phyloP scores from a whole-genome alignment of 2,888 invertebrate genomes.

The Tiliacea citrago region DNA sequence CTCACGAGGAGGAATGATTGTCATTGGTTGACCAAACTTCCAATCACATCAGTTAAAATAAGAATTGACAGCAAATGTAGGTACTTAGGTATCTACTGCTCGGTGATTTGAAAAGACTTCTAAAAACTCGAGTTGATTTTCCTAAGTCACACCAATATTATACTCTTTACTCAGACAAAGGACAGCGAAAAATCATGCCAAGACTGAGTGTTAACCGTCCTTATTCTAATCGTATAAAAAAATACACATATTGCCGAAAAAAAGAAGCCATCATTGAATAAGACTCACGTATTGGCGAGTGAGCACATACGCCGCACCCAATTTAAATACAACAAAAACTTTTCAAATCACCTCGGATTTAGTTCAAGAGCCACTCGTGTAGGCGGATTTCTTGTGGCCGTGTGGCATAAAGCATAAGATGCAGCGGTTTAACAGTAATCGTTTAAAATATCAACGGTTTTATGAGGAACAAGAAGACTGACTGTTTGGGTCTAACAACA shows the following conservation, averaged over 20 bases:
- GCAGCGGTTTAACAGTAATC: conserved; percentile 24
- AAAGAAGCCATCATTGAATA: conserved; percentile 44
- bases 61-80: neutral
- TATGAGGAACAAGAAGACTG: neutral
- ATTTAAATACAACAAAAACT: conserved; percentile 88
- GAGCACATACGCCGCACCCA: conserved; percentile 81
- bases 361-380: conserved; percentile 85
- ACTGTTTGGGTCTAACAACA: neutral
- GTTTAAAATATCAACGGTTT: neutral
- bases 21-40: neutral
- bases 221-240: conserved; percentile 27
- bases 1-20: neutral
- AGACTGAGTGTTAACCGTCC: neutral
- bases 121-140: neutral
- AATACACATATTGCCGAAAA: conserved; percentile 17
- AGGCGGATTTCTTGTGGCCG: conserved; percentile 83
- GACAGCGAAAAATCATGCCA: neutral
- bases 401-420: conserved; percentile 65
- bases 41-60: neutral
- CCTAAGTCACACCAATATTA: neutral
- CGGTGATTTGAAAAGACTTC: neutral
- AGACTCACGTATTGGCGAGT: conserved; percentile 60
- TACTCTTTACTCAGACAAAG: conserved; percentile 6
- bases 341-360: conserved; percentile 87
- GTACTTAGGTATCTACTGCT: neutral